phyloP scores from a whole-genome alignment of 2,113 vertebrate species.

The Prunella himalayana region DNA sequence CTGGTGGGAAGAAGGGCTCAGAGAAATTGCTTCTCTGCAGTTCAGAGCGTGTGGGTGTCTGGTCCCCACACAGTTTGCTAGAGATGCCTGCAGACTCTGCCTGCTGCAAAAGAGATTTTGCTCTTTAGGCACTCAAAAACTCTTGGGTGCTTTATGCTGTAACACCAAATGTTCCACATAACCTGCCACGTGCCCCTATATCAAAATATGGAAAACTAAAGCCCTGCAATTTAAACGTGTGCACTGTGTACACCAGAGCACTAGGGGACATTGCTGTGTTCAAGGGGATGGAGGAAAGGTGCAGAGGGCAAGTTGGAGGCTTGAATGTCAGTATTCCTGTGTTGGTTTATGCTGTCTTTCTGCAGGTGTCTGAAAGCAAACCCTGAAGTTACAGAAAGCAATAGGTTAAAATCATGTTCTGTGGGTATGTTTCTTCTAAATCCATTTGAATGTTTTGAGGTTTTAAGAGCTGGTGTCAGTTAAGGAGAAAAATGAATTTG shows the following conservation, averaged over 20 bases:
- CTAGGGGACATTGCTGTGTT: accelerated
- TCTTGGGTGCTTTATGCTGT: background rate
- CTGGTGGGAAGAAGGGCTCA: conserved; percentile 35
- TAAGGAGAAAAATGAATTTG: conserved; percentile 5
- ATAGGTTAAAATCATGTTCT: background rate
- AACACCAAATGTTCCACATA: background rate
- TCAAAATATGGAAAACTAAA: background rate
- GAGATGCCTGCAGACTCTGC: background rate
- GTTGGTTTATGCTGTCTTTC: background rate
- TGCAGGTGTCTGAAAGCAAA: background rate
- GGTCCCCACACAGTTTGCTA: background rate
- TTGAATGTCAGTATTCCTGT: background rate
- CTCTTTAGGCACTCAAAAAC: background rate
- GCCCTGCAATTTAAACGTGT: background rate
- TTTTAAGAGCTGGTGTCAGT: background rate
- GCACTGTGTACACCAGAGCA: background rate
- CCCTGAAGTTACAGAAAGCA: background rate
- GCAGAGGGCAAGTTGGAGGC: background rate
- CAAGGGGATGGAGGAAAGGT: background rate
- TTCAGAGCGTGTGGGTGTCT: conserved; percentile 3
- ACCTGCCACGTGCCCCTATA: background rate
- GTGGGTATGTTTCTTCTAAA: background rate
- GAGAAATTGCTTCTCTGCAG: conserved; percentile 4
- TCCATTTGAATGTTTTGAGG: background rate
- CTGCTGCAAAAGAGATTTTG: background rate